Base-by-base conservation (phyloP, 1,140 invertebrate genomes). In the Bilobella aurantiaca region DNA sequence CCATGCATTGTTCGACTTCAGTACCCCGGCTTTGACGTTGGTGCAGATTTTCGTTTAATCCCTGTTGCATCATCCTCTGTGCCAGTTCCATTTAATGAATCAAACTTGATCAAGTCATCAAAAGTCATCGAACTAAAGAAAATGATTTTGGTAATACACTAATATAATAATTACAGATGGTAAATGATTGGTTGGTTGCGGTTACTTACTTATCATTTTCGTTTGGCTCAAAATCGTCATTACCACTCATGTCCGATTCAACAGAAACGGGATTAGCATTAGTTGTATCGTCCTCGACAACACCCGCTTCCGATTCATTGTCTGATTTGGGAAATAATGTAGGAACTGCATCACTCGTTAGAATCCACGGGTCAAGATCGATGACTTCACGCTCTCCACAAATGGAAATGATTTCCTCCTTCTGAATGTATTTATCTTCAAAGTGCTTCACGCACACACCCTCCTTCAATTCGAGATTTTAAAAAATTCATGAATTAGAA, bases 381-480 rank as follows among this genome's bases (percentile, higher is more conserved):
- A 58, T 27, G 12, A 31, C 53, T 34, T 58, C 34, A 0, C 28
- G 27, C 8, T n/a, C 23, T 58, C 57, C 63, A 27, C 29, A 27
- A 1, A 29, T 31, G 16, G 32, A 18, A 0, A 37, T 12, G n/a
- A 57, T 12, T 29, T 58, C 63, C 23, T 64, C 63, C 42, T 64
- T 64, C 27, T 57, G 53, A 21, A 64, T 57, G 34, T 37, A 64
- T 21, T 42, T 29, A 42, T 64, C 63, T 25, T 64, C 57, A 23
- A 64, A 64, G 34, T 64, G 63, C 25, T 64, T 57, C 3, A 42
- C 27, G 32, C 63, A 64, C 1, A 64, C 14, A 12, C 62, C 62
- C 32, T 64, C 29, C 30, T 64, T 34, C 30, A 53, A 53, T 53
- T 23, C 14, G 21, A 53, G 49, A 12, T 12, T 12, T 42, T n/a